Conservation (phyloP, 2,888 invertebrate genomes). For the Eilema caniola region DNA sequence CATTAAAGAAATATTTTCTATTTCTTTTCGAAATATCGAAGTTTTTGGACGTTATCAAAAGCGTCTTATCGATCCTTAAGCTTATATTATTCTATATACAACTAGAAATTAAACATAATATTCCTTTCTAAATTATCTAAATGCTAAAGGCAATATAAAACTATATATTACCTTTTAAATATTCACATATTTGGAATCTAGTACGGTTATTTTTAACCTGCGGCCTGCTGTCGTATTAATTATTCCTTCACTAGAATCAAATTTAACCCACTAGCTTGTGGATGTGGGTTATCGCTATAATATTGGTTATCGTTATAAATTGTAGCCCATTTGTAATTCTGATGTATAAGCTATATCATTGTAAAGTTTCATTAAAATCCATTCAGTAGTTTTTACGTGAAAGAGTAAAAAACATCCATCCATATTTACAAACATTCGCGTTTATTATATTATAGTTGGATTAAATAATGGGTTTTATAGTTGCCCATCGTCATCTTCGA, state of each 20-base stretch:
- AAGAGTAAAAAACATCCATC: too few species aligned
- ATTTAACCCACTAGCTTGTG: too few species aligned
- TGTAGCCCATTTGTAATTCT: too few species aligned
- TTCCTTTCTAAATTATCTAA: neutral
- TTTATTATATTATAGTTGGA: too few species aligned
- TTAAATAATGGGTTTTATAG: too few species aligned
- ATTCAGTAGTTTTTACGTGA: too few species aligned
- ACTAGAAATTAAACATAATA: slow-evolving; percentile 15
- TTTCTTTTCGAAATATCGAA: slow-evolving; percentile 8
- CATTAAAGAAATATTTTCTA: neutral
- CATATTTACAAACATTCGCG: too few species aligned
- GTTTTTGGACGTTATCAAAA: slow-evolving; percentile 6
- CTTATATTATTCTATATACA: slow-evolving; percentile 23
- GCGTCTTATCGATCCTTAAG: slow-evolving; percentile 15
- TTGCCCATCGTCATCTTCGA: too few species aligned
- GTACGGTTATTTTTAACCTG: neutral
- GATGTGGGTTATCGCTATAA: too few species aligned
- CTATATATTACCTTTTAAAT: neutral
- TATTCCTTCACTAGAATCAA: neutral
- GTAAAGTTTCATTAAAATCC: too few species aligned
- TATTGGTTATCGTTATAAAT: too few species aligned
- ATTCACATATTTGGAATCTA: slow-evolving; percentile 5
- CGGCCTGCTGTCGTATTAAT: neutral
- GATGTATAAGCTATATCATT: too few species aligned
- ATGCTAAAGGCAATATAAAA: neutral